Percentiles rank a stretch among this genome's conserved stretches.
These are phyloP conservation scores for Telmatochromis sp. DNA, from an alignment of 2,113 vertebrate species.

Conservation along the genomic window DNA sequence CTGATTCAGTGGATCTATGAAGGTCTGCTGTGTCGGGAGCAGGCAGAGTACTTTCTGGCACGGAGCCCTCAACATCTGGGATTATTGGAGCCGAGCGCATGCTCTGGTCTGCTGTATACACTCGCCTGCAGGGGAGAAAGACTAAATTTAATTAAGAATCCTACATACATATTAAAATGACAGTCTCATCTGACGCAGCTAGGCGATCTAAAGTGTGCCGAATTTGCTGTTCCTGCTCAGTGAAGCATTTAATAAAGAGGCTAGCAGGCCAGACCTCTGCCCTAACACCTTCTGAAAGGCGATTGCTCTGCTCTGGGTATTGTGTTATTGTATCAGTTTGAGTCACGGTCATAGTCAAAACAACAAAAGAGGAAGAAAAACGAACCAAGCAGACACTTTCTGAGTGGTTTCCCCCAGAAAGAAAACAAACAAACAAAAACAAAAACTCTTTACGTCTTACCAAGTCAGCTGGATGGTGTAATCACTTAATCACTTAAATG, in stretches of 20 bases:
- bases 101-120: constrained; percentile 64
- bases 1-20: constrained; percentile 26
- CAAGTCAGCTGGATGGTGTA: neutral
- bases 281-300: neutral
- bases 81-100: neutral
- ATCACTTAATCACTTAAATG: neutral
- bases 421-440: neutral
- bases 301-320: neutral
- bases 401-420: neutral
- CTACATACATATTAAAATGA: neutral
- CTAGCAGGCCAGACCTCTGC: neutral
- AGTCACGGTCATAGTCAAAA: neutral
- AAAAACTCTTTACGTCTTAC: neutral
- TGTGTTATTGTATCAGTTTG: neutral
- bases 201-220: neutral
- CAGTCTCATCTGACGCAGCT: neutral
- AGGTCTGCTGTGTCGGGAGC: neutral
- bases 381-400: neutral
- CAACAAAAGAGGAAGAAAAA: neutral
- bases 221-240: neutral
- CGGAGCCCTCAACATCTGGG: neutral
- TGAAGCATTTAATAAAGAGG: neutral
- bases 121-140: constrained; percentile 31
- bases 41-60: neutral
- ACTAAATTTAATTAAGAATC: constrained; percentile 17